Evolutionary conservation across 1,140 invertebrate species (phyloP).

Genomic region (Diorhabda sublineata): DNA sequence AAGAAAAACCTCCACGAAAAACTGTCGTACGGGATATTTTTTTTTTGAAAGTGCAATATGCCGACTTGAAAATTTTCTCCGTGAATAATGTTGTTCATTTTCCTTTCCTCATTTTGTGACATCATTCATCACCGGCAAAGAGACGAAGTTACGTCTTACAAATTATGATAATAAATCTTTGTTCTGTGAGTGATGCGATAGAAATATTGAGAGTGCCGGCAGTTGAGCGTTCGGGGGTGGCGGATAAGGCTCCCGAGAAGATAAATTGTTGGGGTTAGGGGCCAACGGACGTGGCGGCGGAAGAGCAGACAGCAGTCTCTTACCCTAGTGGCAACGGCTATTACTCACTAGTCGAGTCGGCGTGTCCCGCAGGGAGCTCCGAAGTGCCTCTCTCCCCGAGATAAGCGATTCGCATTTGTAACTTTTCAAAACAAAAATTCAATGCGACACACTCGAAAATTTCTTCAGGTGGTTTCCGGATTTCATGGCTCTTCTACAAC

Average conservation of each 20-base stretch:
- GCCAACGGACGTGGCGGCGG: slow-evolving; percentile 41
- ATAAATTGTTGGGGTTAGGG: slow-evolving; percentile 45
- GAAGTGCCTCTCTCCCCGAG: slow-evolving; percentile 42
- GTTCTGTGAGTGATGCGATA: slow-evolving; percentile 21
- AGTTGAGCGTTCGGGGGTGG: slow-evolving; percentile 17
- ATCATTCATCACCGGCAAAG: slow-evolving; percentile 1
- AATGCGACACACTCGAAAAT: slow-evolving; percentile 6
- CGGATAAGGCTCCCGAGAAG: slow-evolving; percentile 38
- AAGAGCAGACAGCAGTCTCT: slow-evolving; percentile 46
- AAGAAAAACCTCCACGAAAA: too few species aligned
- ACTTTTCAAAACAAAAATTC: slow-evolving; percentile 36
- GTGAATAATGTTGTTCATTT: slow-evolving; percentile 2
- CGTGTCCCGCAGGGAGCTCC: slow-evolving; percentile 33
- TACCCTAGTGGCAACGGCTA: slow-evolving; percentile 43
- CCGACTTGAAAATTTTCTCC: not conserved
- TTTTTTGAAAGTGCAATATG: too few species aligned
- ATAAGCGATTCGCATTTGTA: slow-evolving; percentile 47
- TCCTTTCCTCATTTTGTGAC: not conserved
- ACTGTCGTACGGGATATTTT: too few species aligned
- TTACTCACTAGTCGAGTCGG: slow-evolving; percentile 42
- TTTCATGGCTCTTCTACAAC: too few species aligned
- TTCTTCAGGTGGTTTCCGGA: too few species aligned
- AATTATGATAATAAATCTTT: slow-evolving; percentile 1
- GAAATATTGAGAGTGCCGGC: slow-evolving; percentile 14
- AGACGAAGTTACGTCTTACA: not conserved